phyloP scores from a whole-genome alignment of 2,888 invertebrate species.

The Antitype chi region DNA sequence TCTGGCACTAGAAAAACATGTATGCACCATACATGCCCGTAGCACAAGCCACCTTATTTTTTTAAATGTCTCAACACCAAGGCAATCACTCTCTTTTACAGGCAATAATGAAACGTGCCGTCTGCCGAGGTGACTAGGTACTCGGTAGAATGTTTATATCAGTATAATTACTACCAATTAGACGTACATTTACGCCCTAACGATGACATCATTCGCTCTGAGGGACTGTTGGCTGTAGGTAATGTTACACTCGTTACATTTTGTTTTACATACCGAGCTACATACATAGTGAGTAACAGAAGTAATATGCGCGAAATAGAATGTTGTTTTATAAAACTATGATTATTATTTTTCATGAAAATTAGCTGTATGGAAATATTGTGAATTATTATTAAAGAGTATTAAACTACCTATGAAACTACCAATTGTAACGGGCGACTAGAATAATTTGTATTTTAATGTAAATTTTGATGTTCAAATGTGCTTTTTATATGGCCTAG shows the following conservation, averaged over 20 bases:
- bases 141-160: constrained; percentile 55
- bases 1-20: not conserved
- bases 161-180: constrained; percentile 62
- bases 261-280: constrained; percentile 1
- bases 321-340: not conserved
- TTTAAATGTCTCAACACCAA: constrained; percentile 11
- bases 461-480: too few relatives aligned
- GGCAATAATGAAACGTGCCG: constrained; percentile 17
- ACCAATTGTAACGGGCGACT: too few relatives aligned
- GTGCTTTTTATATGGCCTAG: too few relatives aligned
- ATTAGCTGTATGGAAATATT: too few relatives aligned
- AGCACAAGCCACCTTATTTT: not conserved
- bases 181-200: constrained; percentile 58
- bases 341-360: not conserved
- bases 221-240: constrained; percentile 10
- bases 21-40: not conserved
- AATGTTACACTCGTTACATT: not conserved
- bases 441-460: too few relatives aligned
- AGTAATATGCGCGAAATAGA: too few relatives aligned
- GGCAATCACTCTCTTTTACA: constrained; percentile 26
- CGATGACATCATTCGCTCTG: constrained; percentile 56
- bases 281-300: not conserved
- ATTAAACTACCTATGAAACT: too few relatives aligned
- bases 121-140: constrained; percentile 28
- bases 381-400: too few relatives aligned